These are phyloP conservation scores for Meganola albula DNA, from an alignment of 2,888 invertebrate genomes.

Conservation along the genomic window DNA sequence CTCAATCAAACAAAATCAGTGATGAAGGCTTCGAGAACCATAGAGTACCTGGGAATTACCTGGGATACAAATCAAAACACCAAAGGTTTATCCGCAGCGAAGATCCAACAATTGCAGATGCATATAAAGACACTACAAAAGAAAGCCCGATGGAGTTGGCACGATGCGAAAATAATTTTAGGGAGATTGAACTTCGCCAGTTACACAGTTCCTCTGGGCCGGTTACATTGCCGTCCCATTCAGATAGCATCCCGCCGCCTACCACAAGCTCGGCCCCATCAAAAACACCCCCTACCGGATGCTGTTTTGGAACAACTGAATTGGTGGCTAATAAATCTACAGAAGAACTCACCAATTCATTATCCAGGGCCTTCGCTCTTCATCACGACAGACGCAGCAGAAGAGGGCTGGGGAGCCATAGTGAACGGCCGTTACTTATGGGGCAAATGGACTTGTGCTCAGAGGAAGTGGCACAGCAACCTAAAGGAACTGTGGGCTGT, in stretches of 20 bases:
- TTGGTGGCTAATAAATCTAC: constrained; percentile 16
- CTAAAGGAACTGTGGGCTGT: no score
- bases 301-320: constrained; percentile 8
- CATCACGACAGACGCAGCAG: no score
- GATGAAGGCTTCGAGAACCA: not conserved
- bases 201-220: constrained; percentile 13
- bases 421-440: no score
- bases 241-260: constrained; percentile 12
- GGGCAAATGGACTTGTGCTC: no score
- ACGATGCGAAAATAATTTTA: constrained; percentile 11
- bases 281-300: not conserved
- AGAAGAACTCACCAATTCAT: not conserved
- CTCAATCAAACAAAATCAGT: constrained; percentile 11
- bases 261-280: not conserved
- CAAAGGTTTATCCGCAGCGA: constrained; percentile 9
- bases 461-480: no score
- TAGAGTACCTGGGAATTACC: constrained; percentile 19
- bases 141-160: constrained; percentile 11
- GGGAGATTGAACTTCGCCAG: constrained; percentile 18
- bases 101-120: constrained; percentile 3
- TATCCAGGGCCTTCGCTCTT: no score
- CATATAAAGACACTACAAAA: not conserved
- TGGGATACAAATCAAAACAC: constrained; percentile 15
- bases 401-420: no score
- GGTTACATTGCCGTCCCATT: constrained; percentile 8